Percentiles rank a stretch among this genome's conserved stretches.
These are phyloP conservation scores for Macrophya annulata DNA, from an alignment of 2,888 invertebrate genomes.

Conservation along the genomic window DNA sequence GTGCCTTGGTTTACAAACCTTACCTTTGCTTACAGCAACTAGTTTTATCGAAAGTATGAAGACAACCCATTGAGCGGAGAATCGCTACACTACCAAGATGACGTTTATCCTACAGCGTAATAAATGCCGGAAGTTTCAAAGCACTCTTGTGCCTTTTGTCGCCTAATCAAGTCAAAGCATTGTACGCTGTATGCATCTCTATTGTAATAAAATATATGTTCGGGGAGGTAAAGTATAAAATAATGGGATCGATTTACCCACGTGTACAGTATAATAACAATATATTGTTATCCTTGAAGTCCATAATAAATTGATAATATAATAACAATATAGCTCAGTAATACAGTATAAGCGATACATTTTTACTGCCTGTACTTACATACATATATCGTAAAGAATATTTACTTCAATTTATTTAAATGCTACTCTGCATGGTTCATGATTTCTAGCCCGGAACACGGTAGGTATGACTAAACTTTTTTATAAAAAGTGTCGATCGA, in stretches of 20 bases:
- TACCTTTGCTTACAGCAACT: not conserved
- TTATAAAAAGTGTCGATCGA: slow-evolving; percentile 53
- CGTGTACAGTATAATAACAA: not conserved
- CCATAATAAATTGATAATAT: not conserved
- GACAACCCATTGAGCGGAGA: not conserved
- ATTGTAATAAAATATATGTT: not conserved
- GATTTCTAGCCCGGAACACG: not conserved
- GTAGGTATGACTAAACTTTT: slow-evolving; percentile 24
- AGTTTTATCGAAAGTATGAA: not conserved
- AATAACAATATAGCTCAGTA: not conserved
- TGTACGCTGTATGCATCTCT: not conserved
- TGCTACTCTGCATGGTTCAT: not conserved
- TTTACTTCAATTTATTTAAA: not conserved
- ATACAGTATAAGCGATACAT: not conserved
- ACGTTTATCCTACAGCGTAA: not conserved
- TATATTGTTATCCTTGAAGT: not conserved
- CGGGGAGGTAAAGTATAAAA: not conserved
- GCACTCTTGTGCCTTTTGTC: not conserved
- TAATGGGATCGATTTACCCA: not conserved
- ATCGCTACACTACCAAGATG: not conserved
- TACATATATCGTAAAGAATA: not conserved
- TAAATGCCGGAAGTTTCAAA: slow-evolving; percentile 9
- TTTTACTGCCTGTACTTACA: not conserved
- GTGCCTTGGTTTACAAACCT: not conserved
- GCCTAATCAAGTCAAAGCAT: slow-evolving; percentile 1